Evolutionary conservation across 2,888 invertebrate genomes (phyloP).

Genomic region (Glyphotaelius pellucidus): DNA sequence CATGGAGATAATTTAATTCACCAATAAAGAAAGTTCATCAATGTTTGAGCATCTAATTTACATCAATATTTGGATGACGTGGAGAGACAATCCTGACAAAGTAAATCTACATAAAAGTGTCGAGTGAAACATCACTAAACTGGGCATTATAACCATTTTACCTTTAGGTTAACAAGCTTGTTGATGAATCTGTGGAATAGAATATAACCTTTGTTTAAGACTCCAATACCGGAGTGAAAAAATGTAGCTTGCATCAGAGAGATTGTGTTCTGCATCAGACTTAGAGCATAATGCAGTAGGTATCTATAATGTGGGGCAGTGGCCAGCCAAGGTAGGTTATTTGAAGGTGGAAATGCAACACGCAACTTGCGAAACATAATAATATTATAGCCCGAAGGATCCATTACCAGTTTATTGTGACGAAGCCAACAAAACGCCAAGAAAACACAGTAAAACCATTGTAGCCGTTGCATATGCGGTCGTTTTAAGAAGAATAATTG

Average conservation of each 20-base stretch:
- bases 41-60: neutral
- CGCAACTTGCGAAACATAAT: conserved; percentile 26
- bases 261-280: neutral
- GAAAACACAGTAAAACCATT: neutral
- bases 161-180: neutral
- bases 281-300: neutral
- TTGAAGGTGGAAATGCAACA: conserved; percentile 44
- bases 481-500: neutral
- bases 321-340: conserved; percentile 29
- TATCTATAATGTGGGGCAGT: conserved; percentile 19
- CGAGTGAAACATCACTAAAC: neutral
- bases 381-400: conserved; percentile 23
- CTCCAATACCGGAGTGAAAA: neutral
- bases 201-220: neutral
- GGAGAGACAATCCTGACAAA: neutral
- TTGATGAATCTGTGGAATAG: neutral
- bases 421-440: conserved; percentile 17
- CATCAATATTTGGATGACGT: neutral
- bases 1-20: neutral
- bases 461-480: neutral
- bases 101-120: neutral
- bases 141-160: neutral
- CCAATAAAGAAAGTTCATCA: neutral
- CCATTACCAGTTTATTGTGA: conserved; percentile 25
- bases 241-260: neutral